Evolutionary conservation across 2,888 invertebrate genomes (phyloP).

Genomic region (Pyralis farinalis): DNA sequence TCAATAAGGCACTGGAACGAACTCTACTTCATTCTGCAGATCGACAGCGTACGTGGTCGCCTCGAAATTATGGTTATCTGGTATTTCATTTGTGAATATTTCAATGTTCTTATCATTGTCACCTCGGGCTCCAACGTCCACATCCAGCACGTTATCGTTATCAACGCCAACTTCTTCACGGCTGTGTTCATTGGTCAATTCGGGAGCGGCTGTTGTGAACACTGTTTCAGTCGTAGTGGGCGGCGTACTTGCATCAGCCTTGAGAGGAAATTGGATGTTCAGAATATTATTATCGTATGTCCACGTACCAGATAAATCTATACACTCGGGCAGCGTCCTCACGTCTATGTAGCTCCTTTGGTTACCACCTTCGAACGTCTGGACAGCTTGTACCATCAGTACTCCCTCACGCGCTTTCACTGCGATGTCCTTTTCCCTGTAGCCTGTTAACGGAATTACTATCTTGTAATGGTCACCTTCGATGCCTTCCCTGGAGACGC

Average conservation of each 20-base stretch:
- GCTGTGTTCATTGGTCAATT: constrained; percentile 17
- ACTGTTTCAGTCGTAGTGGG: not conserved
- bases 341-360: constrained; percentile 43
- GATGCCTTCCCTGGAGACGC: constrained; percentile 30
- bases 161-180: constrained; percentile 46
- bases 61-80: constrained; percentile 33
- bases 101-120: constrained; percentile 24
- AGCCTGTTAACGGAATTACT: constrained; percentile 42
- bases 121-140: constrained; percentile 30
- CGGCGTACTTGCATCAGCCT: constrained; percentile 16
- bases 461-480: constrained; percentile 51
- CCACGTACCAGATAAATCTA: constrained; percentile 56
- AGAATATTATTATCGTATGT: constrained; percentile 40
- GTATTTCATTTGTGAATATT: constrained; percentile 41
- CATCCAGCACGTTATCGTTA: constrained; percentile 35
- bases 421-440: constrained; percentile 53
- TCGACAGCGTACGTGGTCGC: constrained; percentile 65
- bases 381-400: constrained; percentile 58
- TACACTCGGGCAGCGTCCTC: constrained; percentile 41
- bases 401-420: constrained; percentile 59
- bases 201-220: not conserved
- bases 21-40: constrained; percentile 54
- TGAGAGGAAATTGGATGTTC: constrained; percentile 50
- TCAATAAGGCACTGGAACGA: constrained; percentile 47
- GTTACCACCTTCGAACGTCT: constrained; percentile 23